Evolutionary conservation across 2,113 vertebrate genomes (phyloP).

Genomic region (Phyllopteryx taeniolatus): DNA sequence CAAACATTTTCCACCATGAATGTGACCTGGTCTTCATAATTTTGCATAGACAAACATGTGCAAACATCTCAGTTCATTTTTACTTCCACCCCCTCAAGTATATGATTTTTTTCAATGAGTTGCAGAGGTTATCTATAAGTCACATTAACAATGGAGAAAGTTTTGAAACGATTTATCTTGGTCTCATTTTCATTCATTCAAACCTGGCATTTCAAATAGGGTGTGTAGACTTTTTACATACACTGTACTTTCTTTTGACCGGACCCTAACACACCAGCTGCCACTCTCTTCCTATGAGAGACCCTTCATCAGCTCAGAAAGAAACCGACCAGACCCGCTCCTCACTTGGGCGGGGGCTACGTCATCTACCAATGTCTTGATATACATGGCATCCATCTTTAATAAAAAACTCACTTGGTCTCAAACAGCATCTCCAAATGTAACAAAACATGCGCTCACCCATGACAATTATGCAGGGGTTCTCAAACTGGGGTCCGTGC

Average conservation of each 20-base stretch:
- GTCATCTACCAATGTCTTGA: constrained; percentile 14
- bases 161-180: too few relatives aligned
- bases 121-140: too few relatives aligned
- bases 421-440: constrained; percentile 52
- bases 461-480: background rate
- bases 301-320: background rate
- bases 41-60: too few relatives aligned
- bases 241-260: constrained; percentile 16
- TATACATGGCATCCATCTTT: constrained; percentile 34
- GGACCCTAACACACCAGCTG: constrained; percentile 39
- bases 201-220: too few relatives aligned
- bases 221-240: too few relatives aligned
- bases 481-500: constrained; percentile 31
- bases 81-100: too few relatives aligned
- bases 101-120: too few relatives aligned
- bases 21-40: too few relatives aligned
- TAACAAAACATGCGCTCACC: constrained; percentile 47
- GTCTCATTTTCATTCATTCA: too few relatives aligned
- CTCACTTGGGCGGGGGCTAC: background rate
- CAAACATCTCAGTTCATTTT: too few relatives aligned
- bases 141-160: too few relatives aligned
- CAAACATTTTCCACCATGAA: too few relatives aligned
- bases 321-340: background rate
- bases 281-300: constrained; percentile 25
- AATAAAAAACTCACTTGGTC: constrained; percentile 27